Evolutionary conservation across 1,140 invertebrate species (phyloP).

Genomic region (Pararge aegeria): DNA sequence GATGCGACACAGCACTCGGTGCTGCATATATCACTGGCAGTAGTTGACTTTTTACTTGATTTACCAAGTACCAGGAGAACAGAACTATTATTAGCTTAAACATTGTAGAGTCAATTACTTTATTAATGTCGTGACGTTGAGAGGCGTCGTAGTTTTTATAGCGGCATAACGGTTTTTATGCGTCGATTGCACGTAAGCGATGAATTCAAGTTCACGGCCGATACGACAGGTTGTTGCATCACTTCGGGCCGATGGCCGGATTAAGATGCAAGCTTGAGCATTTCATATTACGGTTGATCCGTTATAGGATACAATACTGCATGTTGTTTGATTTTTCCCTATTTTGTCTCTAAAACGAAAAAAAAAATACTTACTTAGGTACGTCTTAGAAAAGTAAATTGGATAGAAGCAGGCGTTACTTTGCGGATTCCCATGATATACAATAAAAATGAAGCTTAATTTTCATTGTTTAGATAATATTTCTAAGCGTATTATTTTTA

Average conservation of each 20-base stretch:
- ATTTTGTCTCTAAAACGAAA: too few relatives aligned
- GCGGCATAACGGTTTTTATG: conserved; percentile 56
- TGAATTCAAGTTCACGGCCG: conserved; percentile 67
- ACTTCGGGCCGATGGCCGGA: conserved; percentile 54
- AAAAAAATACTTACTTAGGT: too few relatives aligned
- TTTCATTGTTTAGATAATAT: too few relatives aligned
- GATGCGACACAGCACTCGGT: conserved; percentile 60
- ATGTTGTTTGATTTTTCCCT: not conserved
- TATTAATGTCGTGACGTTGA: conserved; percentile 24
- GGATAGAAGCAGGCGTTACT: too few relatives aligned
- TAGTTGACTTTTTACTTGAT: conserved; percentile 35
- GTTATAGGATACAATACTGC: not conserved
- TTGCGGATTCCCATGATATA: too few relatives aligned
- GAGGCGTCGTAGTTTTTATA: conserved; percentile 53
- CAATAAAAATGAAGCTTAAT: too few relatives aligned
- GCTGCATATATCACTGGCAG: conserved; percentile 57
- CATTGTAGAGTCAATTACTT: conserved; percentile 42
- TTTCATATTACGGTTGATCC: not conserved
- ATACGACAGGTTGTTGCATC: conserved; percentile 54
- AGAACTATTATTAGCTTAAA: conserved; percentile 42
- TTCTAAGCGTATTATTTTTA: too few relatives aligned
- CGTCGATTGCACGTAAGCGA: conserved; percentile 37
- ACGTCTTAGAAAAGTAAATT: too few relatives aligned
- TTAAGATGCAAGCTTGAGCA: conserved; percentile 26
- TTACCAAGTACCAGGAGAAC: conserved; percentile 32